Conservation (phyloP, 2,888 invertebrate genomes). For the Margaritifera margaritifera region DNA sequence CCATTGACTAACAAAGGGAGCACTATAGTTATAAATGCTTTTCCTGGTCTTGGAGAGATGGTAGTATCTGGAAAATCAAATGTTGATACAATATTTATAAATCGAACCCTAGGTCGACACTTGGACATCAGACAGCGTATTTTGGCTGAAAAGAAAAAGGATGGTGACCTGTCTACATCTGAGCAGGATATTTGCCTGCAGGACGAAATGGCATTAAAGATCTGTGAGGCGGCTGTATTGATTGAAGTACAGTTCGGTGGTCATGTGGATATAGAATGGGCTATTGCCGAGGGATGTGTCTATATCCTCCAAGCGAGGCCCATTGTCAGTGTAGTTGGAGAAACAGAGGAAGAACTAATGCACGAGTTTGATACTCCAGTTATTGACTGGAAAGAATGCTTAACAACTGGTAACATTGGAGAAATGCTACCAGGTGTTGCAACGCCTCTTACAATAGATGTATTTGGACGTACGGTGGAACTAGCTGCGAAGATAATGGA, state of each 20-base stretch:
- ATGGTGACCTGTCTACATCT: no score
- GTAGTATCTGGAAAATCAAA: conserved; percentile 10
- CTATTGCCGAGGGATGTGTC: not conserved
- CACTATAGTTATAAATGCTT: conserved; percentile 9
- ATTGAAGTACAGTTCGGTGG: no score
- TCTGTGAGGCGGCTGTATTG: no score
- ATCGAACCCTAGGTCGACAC: no score
- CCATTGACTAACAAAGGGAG: conserved; percentile 8
- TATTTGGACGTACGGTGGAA: not conserved
- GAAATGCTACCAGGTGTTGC: conserved; percentile 16
- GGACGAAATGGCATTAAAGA: no score
- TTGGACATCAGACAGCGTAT: no score
- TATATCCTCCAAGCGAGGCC: conserved; percentile 14
- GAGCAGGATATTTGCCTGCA: no score
- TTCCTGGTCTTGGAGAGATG: conserved; percentile 9
- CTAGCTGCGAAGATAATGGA: no score
- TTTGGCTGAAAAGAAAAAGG: no score
- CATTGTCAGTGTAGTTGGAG: conserved; percentile 2
- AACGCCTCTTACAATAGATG: conserved; percentile 4
- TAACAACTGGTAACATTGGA: conserved; percentile 12
- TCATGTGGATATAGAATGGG: conserved; percentile 16
- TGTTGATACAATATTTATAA: conserved; percentile 2
- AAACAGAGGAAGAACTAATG: conserved; percentile 9
- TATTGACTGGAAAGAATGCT: not conserved
- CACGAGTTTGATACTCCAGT: conserved; percentile 18